These are phyloP conservation scores for Monoplex corrugatus DNA, from an alignment of 2,888 invertebrate species.

Conservation along the genomic window DNA sequence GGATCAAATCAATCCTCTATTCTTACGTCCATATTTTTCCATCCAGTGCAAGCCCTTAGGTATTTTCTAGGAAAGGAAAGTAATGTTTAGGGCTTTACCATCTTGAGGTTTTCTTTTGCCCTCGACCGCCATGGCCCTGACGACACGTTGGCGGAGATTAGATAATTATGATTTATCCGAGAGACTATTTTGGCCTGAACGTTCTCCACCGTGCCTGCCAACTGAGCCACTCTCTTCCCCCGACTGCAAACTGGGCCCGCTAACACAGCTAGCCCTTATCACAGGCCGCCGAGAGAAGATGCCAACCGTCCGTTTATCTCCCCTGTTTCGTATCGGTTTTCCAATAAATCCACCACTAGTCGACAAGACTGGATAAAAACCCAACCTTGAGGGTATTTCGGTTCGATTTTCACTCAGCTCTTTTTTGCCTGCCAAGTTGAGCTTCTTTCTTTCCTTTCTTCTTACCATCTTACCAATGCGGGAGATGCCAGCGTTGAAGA, in stretches of 20 bases:
- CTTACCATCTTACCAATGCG: neutral
- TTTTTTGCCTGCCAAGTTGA: neutral
- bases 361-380: conserved; percentile 14
- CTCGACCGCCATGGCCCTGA: conserved; percentile 19
- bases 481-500: too few relatives aligned
- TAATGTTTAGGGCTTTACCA: too few relatives aligned
- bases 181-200: neutral
- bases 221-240: too few relatives aligned
- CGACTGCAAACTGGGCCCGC: too few relatives aligned
- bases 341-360: conserved; percentile 11
- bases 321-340: conserved; percentile 25
- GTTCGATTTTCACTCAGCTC: neutral
- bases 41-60: too few relatives aligned
- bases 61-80: too few relatives aligned
- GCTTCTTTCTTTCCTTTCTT: neutral
- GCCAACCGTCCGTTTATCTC: conserved; percentile 16
- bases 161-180: conserved; percentile 39
- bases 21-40: too few relatives aligned
- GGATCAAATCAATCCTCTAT: too few relatives aligned
- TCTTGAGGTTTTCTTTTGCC: neutral
- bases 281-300: neutral
- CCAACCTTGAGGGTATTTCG: conserved; percentile 31
- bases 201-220: neutral
- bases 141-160: conserved; percentile 22
- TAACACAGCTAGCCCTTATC: conserved; percentile 30